Evolutionary conservation across 1,140 invertebrate genomes (phyloP).

Genomic region (Tetragonula clypearis): DNA sequence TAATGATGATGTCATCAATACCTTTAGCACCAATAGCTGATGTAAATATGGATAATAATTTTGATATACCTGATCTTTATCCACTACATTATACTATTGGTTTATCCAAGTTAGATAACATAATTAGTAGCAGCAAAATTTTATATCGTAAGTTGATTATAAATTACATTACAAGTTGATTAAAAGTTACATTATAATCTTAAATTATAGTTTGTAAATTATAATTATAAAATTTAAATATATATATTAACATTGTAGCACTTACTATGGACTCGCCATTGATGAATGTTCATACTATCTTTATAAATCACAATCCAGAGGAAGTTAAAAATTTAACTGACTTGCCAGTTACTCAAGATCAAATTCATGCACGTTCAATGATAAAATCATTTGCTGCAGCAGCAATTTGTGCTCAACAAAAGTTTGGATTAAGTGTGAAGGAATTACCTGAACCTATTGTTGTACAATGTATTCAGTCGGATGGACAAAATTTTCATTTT

Average conservation of each 20-base stretch:
- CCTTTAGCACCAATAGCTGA: slow-evolving; percentile 83
- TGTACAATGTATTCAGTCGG: slow-evolving; percentile 90
- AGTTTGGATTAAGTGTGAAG: slow-evolving; percentile 86
- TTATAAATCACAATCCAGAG: slow-evolving; percentile 85
- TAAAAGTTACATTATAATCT: slow-evolving; percentile 60
- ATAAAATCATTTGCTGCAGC: slow-evolving; percentile 89
- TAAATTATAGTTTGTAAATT: slow-evolving; percentile 25
- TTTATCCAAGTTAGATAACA: slow-evolving; percentile 83
- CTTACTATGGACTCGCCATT: slow-evolving; percentile 80
- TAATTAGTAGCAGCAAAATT: slow-evolving; percentile 84
- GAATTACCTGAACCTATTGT: slow-evolving; percentile 89
- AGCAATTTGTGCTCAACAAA: slow-evolving; percentile 86
- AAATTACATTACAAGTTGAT: background rate
- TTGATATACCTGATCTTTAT: slow-evolving; percentile 86
- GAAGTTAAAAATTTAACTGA: slow-evolving; percentile 87
- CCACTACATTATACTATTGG: slow-evolving; percentile 88
- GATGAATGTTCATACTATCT: slow-evolving; percentile 86
- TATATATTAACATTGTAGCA: slow-evolving; percentile 80
- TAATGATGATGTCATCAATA: slow-evolving; percentile 85
- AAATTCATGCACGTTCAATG: slow-evolving; percentile 86
- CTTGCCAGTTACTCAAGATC: slow-evolving; percentile 84
- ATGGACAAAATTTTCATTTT: slow-evolving; percentile 89
- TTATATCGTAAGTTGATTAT: slow-evolving; percentile 87
- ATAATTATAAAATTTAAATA: background rate
- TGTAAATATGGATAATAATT: slow-evolving; percentile 68